Evolutionary conservation across 2,888 invertebrate species (phyloP).

Genomic region (Geophilus truncorum): DNA sequence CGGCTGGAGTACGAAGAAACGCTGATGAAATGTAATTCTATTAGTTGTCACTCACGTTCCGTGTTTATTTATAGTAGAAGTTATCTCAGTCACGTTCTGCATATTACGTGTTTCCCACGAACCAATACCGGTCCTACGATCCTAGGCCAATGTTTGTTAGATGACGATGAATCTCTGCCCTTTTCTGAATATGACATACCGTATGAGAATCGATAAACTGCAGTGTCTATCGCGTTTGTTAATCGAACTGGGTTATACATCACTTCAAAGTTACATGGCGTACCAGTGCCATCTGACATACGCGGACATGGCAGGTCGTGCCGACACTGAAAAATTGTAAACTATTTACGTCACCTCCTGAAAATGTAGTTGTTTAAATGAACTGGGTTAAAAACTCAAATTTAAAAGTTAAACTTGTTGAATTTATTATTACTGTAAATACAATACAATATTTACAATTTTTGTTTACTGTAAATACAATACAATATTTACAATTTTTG

Average conservation of each 20-base stretch:
- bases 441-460: too few species aligned
- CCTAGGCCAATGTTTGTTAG: slow-evolving; percentile 64
- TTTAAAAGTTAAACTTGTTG: too few species aligned
- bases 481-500: too few species aligned
- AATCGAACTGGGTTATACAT: slow-evolving; percentile 54
- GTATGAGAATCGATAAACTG: slow-evolving; percentile 35
- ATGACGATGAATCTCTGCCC: background rate
- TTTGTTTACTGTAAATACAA: too few species aligned
- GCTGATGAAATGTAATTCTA: background rate
- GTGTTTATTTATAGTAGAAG: slow-evolving; percentile 68
- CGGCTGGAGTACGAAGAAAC: background rate
- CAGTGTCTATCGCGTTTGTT: background rate
- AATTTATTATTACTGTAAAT: too few species aligned
- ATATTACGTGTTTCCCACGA: slow-evolving; percentile 67
- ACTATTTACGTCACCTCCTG: background rate
- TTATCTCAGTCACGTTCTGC: slow-evolving; percentile 68
- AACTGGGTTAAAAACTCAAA: too few species aligned
- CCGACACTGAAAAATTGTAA: slow-evolving; percentile 61
- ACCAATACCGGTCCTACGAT: slow-evolving; percentile 66
- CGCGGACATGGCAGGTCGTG: slow-evolving; percentile 75
- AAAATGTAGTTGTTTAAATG: background rate
- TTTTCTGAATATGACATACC: slow-evolving; percentile 39
- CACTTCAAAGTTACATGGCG: slow-evolving; percentile 73
- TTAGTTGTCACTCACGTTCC: slow-evolving; percentile 59
- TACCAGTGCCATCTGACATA: slow-evolving; percentile 54